Conservation (phyloP, 2,888 invertebrate genomes). For the Ceratothoa steindachneri region DNA sequence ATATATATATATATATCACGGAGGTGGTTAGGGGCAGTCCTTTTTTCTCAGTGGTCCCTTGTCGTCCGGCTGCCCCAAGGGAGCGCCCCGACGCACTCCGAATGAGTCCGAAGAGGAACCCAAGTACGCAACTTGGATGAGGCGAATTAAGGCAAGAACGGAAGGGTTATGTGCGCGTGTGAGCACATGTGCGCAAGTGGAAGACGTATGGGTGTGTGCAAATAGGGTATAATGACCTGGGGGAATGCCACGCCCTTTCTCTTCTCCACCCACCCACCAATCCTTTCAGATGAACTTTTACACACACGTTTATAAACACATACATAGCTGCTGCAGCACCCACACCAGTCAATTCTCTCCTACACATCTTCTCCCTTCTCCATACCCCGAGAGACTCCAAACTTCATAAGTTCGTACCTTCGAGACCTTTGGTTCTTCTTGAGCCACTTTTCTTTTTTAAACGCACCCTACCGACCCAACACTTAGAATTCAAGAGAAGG, state of each 20-base stretch:
- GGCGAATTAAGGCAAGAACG: neutral
- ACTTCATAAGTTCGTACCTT: no score
- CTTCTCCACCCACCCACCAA: neutral
- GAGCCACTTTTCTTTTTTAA: no score
- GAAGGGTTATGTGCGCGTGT: neutral
- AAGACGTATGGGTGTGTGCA: no score
- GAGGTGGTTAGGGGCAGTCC: neutral
- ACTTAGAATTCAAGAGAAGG: no score
- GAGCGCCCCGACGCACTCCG: neutral
- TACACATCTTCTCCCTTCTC: neutral
- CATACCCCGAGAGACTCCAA: no score
- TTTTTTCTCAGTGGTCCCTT: neutral
- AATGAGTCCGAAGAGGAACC: neutral
- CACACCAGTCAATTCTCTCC: neutral
- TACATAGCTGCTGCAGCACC: neutral
- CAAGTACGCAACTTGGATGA: neutral
- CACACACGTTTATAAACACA: neutral
- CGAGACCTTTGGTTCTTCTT: no score
- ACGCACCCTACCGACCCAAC: no score
- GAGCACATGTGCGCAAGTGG: neutral
- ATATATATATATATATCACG: neutral
- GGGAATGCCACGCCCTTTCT: neutral
- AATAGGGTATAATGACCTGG: no score
- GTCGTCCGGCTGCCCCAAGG: neutral
- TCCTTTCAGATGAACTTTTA: neutral